Base-by-base conservation (phyloP, 1,140 invertebrate species). In the Asobara japonica region DNA sequence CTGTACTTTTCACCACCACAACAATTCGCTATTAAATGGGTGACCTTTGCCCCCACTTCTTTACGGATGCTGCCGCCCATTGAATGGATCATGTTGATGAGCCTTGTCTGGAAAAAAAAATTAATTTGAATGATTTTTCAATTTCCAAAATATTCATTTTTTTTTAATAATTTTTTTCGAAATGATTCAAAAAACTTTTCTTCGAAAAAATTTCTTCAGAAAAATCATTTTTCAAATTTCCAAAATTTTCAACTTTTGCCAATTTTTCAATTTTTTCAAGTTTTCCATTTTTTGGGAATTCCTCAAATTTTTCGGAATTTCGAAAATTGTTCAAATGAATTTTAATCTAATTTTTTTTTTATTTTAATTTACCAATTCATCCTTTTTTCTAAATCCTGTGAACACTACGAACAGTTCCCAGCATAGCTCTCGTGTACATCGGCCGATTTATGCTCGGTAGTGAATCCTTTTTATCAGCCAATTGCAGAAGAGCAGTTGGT, bases 41-140 rank as follows among this genome's bases (percentile, higher is more conserved):
- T 98, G 69, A 96, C 93, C 83, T 94, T 96, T 18, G 90, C 89
- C 69, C 91, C 92, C 89, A 96, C 93, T 77, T 97, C 95, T 87
- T 94, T 95, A 61, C 96, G 90, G 77, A 98, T 94, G 79, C 94
- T 97, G 16, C 96, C 97, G 74, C 96, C 96, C 96, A 98, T 98
- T 82, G 94, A 92, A 88, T 98, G 96, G 74, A 98, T 94, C 81
- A 95, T 89, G 78, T 92, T 92, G 74, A 96, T 93, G 79, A 97
- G 89, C 81, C 92, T 91, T 73, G 91, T 92, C 95, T 97, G 84
- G 31, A 85, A 89, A 18, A n/a, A n/a, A n/a, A n/a, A n/a, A n/a
- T n/a, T n/a, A n/a, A n/a, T n/a, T n/a, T n/a, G n/a, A n/a, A n/a
- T n/a, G n/a, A n/a, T 51, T 51, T 51, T 51, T 51, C 1, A 20